Evolutionary conservation across 2,797 vertebrate genomes (phyloP).

Genomic region (Malacoctenus gilli): DNA sequence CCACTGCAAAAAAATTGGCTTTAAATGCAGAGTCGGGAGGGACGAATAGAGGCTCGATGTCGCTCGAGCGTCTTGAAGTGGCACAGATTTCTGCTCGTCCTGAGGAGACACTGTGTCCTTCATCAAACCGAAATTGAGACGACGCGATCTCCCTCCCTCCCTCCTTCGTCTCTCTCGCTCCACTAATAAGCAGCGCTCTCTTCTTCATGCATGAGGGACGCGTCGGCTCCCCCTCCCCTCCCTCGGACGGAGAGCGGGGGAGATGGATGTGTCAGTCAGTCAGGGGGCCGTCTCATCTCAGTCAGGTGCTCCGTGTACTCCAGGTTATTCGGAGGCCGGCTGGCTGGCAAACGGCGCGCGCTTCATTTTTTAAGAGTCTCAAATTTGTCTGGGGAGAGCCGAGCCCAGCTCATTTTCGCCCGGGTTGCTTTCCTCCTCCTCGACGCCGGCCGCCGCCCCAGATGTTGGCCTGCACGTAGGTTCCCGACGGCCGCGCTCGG

Average conservation of each 20-base stretch:
- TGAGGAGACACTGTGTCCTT: slow-evolving; percentile 61
- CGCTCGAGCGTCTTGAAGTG: slow-evolving; percentile 35
- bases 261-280: slow-evolving; percentile 78
- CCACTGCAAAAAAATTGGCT: too few relatives aligned
- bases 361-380: slow-evolving; percentile 32
- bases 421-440: slow-evolving; percentile 10
- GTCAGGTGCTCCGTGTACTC: slow-evolving; percentile 60
- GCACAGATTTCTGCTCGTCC: slow-evolving; percentile 48
- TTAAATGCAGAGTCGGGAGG: too few relatives aligned
- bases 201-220: slow-evolving; percentile 71
- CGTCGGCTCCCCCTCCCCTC: slow-evolving; percentile 44
- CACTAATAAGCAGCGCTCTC: slow-evolving; percentile 72
- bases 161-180: slow-evolving; percentile 32
- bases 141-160: slow-evolving; percentile 38
- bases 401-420: slow-evolving; percentile 37
- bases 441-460: slow-evolving; percentile 2
- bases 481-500: slow-evolving; percentile 29
- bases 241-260: slow-evolving; percentile 61
- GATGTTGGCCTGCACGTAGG: slow-evolving; percentile 22
- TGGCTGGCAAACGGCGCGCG: slow-evolving; percentile 48
- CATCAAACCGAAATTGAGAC: slow-evolving; percentile 65
- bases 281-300: slow-evolving; percentile 64
- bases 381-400: slow-evolving; percentile 48
- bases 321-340: slow-evolving; percentile 68
- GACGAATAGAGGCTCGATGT: too few relatives aligned